phyloP scores from a whole-genome alignment of 92 coral and sea anemone species.

The Meandrina meandrites region DNA sequence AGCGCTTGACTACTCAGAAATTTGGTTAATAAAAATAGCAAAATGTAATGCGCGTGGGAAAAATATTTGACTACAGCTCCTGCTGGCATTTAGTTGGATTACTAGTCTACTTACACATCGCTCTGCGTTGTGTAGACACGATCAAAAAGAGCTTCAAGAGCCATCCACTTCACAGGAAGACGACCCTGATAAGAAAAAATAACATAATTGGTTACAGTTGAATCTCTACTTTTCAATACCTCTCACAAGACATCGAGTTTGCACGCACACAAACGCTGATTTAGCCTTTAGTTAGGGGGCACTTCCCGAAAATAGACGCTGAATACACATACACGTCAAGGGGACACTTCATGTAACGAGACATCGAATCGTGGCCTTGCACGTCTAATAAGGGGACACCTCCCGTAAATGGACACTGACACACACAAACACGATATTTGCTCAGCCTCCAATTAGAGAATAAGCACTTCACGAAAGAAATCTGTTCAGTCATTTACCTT shows the following conservation, averaged over 20 bases:
- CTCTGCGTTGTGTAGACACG: constrained; percentile 98
- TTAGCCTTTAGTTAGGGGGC: not conserved
- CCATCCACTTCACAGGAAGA: constrained; percentile 99
- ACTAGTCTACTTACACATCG: constrained; percentile 80
- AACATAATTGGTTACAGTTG: not conserved
- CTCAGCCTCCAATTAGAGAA: not conserved
- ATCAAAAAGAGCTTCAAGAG: constrained; percentile 96
- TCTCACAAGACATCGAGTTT: not conserved
- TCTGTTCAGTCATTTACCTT: not conserved
- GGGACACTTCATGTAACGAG: not conserved
- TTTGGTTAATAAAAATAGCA: not conserved
- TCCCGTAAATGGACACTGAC: not conserved
- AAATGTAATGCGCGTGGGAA: not conserved
- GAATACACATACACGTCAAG: not conserved
- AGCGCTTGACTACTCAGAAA: no score
- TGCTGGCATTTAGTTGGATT: no score
- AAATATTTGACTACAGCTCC: not conserved
- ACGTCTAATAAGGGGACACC: not conserved
- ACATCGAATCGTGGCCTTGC: not conserved
- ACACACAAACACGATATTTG: not conserved
- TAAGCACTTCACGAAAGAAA: not conserved
- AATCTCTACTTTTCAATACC: not conserved
- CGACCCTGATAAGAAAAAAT: constrained; percentile 73
- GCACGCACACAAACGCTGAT: not conserved
- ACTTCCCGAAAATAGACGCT: not conserved